Percentiles rank a stretch among this genome's conserved stretches.
These are phyloP conservation scores for Cyanocitta stelleri DNA, from an alignment of 2,113 vertebrate genomes.

Conservation along the genomic window DNA sequence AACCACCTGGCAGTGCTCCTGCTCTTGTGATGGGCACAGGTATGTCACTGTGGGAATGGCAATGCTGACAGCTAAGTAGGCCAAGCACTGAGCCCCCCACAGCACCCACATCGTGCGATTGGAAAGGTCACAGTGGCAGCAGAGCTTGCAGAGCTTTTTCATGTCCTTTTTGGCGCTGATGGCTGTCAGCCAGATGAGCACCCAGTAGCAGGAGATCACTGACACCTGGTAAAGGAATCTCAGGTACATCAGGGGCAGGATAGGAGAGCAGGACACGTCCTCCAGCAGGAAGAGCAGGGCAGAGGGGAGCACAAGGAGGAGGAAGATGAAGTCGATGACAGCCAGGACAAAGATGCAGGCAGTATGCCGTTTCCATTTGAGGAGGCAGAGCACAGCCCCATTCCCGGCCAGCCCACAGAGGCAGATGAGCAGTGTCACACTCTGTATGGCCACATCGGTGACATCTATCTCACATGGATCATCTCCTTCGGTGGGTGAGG, in stretches of 20 bases:
- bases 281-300: no score
- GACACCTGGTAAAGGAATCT: background rate
- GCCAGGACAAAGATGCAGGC: no score
- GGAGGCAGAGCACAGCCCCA: background rate
- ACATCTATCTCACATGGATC: rapidly evolving
- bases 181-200: background rate
- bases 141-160: background rate
- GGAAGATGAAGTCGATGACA: background rate
- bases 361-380: background rate
- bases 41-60: conserved; percentile 12
- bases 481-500: rapidly evolving
- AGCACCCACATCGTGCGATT: no score
- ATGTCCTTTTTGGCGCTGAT: background rate
- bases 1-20: background rate
- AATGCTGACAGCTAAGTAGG: background rate
- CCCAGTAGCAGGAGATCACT: background rate
- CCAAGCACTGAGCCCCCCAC: no score
- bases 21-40: background rate
- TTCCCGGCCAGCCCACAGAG: background rate
- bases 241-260: no score
- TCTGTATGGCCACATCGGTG: rapidly evolving
- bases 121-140: background rate
- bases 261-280: no score
- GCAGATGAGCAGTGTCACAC: background rate
- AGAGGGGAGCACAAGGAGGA: background rate